Base-by-base conservation (phyloP, 2,888 invertebrate genomes). In the Metallyticus violacea region DNA sequence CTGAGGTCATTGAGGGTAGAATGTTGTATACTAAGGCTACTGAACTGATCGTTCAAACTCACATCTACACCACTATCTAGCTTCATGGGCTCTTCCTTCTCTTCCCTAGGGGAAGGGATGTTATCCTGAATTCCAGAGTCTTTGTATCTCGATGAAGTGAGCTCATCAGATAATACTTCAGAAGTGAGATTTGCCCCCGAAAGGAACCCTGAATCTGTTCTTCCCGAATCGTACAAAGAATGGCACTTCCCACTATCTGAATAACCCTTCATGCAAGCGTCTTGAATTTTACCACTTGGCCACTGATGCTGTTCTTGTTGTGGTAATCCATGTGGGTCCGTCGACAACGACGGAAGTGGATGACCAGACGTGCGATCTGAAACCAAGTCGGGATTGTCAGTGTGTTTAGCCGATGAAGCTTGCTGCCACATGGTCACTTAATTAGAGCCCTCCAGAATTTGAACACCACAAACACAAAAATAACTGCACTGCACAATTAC, bases 21-120 rank as follows among this genome's bases (percentile, higher is more conserved):
- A 85, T 88, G 82, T 82, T 88, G 88, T 30, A 94, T 90, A 89
- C 92, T 93, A 88, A 95, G 91, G 89, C 93, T 93, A 88, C 94
- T 94, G 89, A 96, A 93, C 90, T 93, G 93, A 90, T 95, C 95
- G 85, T 94, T 92, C 89, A 95, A 92, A 86, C 92, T 93, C 91
- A 92, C 91, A 89, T 94, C 94, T 30, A 95, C 93, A 89, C 95
- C 96, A 92, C 95, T 95, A 91, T 96, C 96, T 87, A 94, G 91
- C 91, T 93, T 92, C 94, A 94, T 94, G 89, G 89, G 81, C 86
- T 88, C 89, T 87, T 79, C 85, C 29, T 89, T 88, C 77, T 88
- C 88, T 84, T 88, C 26, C 26, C 27, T 81, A 85, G 83, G 62
- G 89, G 40, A 62, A 62, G 40, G 40, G 40, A 62, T 62, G 15